Conservation (phyloP, 2,797 vertebrate genomes). For the Rhabdomys pumilio region DNA sequence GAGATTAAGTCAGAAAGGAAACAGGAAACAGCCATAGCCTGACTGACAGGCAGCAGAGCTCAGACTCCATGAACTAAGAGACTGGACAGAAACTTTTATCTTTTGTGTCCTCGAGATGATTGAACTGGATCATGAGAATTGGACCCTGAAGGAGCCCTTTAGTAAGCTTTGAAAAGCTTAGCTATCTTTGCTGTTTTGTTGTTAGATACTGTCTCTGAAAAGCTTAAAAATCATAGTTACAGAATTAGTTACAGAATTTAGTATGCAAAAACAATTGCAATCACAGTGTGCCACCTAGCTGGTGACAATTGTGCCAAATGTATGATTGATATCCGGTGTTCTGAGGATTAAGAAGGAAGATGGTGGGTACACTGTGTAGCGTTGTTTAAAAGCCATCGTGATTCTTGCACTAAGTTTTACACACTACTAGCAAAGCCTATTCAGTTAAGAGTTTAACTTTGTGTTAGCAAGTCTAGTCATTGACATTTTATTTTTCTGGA, state of each 20-base stretch:
- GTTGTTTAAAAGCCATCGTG: conserved; percentile 21
- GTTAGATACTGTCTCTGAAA: neutral
- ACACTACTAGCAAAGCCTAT: conserved; percentile 35
- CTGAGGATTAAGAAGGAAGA: conserved; percentile 38
- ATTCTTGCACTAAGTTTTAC: conserved; percentile 43
- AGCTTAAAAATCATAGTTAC: neutral
- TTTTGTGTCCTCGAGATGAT: neutral
- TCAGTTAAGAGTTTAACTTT: conserved; percentile 67
- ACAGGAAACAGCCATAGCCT: neutral
- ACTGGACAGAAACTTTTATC: conserved; percentile 26
- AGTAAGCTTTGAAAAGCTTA: conserved; percentile 13
- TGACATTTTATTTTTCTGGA: conserved; percentile 56
- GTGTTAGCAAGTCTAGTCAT: conserved; percentile 1
- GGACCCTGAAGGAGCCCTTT: neutral
- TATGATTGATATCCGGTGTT: conserved; percentile 1
- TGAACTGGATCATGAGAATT: neutral
- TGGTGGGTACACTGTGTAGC: conserved; percentile 31
- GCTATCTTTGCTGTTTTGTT: neutral
- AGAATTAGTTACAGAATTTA: conserved; percentile 47
- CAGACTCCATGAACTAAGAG: conserved; percentile 28
- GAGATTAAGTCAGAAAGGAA: conserved; percentile 53
- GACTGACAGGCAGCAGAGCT: neutral
- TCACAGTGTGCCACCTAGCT: neutral
- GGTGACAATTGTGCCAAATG: neutral
- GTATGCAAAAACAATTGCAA: conserved; percentile 40